Percentiles rank a stretch among this genome's conserved stretches.
Conservation (phyloP, 2,888 invertebrate species). For the Bellardia pandia region DNA sequence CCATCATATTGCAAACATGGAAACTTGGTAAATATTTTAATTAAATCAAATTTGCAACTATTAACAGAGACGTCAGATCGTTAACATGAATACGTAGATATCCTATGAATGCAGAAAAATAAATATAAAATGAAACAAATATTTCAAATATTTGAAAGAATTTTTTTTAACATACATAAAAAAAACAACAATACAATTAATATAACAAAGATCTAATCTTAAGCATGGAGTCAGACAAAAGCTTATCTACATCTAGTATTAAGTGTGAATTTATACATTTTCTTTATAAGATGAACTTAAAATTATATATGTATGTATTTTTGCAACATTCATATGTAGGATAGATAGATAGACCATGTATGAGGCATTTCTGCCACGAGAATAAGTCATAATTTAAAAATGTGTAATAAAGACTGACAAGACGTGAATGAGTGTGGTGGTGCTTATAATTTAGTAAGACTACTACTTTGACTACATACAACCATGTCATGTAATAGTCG, state of each 20-base stretch:
- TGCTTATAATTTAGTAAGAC: constrained; percentile 50
- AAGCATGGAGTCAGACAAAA: constrained; percentile 58
- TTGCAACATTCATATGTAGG: neutral
- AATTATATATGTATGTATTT: neutral
- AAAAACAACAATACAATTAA: constrained; percentile 56
- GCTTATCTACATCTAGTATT: constrained; percentile 66
- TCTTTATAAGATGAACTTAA: constrained; percentile 56
- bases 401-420: constrained; percentile 65
- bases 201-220: constrained; percentile 62
- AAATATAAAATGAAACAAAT: constrained; percentile 44
- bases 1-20: constrained; percentile 31
- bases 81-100: constrained; percentile 49
- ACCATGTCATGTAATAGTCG: neutral
- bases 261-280: constrained; percentile 61
- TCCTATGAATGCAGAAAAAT: constrained; percentile 52
- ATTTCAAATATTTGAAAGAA: constrained; percentile 56
- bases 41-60: constrained; percentile 67
- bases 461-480: constrained; percentile 1
- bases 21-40: constrained; percentile 72
- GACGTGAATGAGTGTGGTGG: constrained; percentile 61
- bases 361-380: neutral
- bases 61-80: constrained; percentile 2
- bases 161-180: constrained; percentile 17
- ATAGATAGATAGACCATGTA: constrained; percentile 6
- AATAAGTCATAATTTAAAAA: constrained; percentile 51